These are phyloP conservation scores for Aphelinus certus DNA, from an alignment of 1,140 invertebrate genomes.

Conservation along the genomic window DNA sequence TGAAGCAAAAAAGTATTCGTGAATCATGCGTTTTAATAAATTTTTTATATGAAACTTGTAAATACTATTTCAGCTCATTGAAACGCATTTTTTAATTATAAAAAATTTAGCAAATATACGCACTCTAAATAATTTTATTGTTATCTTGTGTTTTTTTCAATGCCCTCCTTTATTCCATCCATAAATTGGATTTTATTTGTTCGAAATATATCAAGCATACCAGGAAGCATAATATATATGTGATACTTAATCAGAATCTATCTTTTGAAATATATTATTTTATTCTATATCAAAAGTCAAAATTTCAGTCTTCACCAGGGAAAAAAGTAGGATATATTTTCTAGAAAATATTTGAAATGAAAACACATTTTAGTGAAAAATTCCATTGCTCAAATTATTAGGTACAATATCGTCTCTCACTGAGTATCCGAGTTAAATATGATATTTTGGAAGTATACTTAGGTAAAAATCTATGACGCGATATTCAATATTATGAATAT, in stretches of 20 bases:
- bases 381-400: no score
- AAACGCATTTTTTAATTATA: constrained; percentile 45
- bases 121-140: constrained; percentile 37
- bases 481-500: no score
- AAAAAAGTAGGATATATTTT: no score
- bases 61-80: constrained; percentile 49
- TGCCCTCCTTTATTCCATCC: constrained; percentile 4
- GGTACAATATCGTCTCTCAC: no score
- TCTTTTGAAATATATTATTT: no score
- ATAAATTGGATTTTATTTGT: background rate
- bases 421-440: no score
- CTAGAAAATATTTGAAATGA: no score
- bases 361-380: no score
- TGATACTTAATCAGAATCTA: constrained; percentile 1
- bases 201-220: constrained; percentile 1
- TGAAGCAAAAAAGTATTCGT: constrained; percentile 37
- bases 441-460: no score
- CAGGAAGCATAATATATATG: constrained; percentile 28
- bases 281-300: no score
- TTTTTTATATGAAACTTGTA: constrained; percentile 49
- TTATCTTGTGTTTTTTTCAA: constrained; percentile 26
- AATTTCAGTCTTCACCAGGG: no score
- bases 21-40: constrained; percentile 43
- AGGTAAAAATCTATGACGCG: no score
- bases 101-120: constrained; percentile 41